Base-by-base conservation (phyloP, 1,140 invertebrate species). In the Coenobita brevimanus region DNA sequence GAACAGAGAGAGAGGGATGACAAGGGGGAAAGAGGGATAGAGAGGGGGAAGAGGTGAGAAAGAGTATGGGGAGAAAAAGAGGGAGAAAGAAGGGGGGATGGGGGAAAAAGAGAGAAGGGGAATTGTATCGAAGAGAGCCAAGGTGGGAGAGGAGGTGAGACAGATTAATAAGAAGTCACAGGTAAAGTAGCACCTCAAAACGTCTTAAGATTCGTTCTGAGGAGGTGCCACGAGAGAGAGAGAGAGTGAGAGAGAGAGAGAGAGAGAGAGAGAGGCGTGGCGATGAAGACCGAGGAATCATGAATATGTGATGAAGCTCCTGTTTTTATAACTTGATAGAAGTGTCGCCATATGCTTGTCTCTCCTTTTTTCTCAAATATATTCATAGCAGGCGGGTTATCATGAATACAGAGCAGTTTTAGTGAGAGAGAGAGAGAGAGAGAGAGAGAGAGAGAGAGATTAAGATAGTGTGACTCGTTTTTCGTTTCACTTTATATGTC, bases 341-440 rank as follows among this genome's bases (percentile, higher is more conserved):
- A 69, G 41, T 71, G 43, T 27, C 33, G 43, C 50, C 50, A 75
- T 83, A 83, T 75, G 46, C 82, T 83, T 83, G 50, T 75, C 69
- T 57, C 30, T 54, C 30, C 43, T 50, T 83, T 83, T 83, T 83
- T 57, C 82, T 73, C 24, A 67, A 83, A 83, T 83, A 73, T 75
- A 83, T 83, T 83, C 82, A 83, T 83, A 83, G 82, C 30, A 24
- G 43, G 24, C 27, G 41, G 41, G 46, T 83, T 83, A 83, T 83
- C 82, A 83, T 83, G 82, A 83, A 83, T 83, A 83, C 60, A 83
- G 82, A 83, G 46, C 82, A 83, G 57, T 54, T 33, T 64, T 81
- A 81, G 50, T n/a, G 41, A 15, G 41, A 27, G 50, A 3, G 27
- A 24, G 1, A n/a, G 36, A 33, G 38, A 46, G 2, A 10, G 46